These are phyloP conservation scores for Agonopterix subpropinquella DNA, from an alignment of 2,888 invertebrate species.

Conservation along the genomic window DNA sequence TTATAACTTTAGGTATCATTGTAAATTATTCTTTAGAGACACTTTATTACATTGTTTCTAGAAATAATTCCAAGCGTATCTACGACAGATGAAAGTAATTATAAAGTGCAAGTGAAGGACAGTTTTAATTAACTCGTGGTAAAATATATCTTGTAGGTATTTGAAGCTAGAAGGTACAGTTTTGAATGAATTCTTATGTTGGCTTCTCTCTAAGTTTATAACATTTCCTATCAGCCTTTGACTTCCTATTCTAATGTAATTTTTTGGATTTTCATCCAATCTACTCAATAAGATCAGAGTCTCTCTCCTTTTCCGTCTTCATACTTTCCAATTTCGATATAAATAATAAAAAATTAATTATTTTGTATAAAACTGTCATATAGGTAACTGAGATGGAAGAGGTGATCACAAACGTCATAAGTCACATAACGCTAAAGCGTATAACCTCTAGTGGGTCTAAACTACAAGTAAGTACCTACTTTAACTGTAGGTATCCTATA, in stretches of 20 bases:
- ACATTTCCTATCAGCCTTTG: conserved; percentile 21
- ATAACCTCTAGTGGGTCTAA: conserved; percentile 20
- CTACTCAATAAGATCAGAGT: neutral
- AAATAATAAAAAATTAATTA: no score
- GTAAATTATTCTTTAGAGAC: conserved; percentile 20
- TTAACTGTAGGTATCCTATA: conserved; percentile 18
- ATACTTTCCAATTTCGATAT: neutral
- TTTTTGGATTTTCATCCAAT: neutral
- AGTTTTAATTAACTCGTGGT: neutral
- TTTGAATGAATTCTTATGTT: neutral
- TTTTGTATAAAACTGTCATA: no score
- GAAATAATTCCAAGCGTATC: conserved; percentile 23
- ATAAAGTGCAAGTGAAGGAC: neutral
- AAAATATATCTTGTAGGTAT: neutral
- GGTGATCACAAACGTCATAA: conserved; percentile 39
- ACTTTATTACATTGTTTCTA: conserved; percentile 22
- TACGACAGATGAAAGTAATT: conserved; percentile 10
- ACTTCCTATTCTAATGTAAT: conserved; percentile 15
- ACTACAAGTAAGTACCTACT: neutral
- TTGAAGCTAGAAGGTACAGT: neutral
- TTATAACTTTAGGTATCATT: conserved; percentile 52
- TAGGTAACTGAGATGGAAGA: no score
- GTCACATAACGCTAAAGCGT: conserved; percentile 47
- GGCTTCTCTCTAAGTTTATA: conserved; percentile 4
- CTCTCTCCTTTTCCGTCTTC: neutral